Percentiles rank a stretch among this genome's conserved stretches.
Evolutionary conservation across 2,888 invertebrate species (phyloP).

Genomic region (Cephus pulcher): DNA sequence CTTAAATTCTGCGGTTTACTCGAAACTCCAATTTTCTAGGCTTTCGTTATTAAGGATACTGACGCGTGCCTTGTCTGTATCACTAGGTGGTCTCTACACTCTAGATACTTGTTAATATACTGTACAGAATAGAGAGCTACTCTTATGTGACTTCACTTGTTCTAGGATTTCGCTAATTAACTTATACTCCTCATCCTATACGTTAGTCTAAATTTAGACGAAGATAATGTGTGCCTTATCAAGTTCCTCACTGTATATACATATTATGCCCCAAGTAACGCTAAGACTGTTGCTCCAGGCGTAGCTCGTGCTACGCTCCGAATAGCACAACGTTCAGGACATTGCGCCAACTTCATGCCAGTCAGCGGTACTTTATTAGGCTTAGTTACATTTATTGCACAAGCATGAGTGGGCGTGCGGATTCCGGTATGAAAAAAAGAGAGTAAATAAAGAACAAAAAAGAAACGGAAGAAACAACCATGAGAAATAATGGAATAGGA

Average conservation of each 20-base stretch:
- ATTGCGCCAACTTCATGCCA: neutral
- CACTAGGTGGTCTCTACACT: neutral
- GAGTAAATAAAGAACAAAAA: slow-evolving; percentile 8
- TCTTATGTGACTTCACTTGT: neutral
- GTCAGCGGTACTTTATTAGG: neutral
- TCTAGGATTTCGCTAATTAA: neutral
- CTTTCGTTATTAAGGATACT: neutral
- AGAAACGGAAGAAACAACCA: slow-evolving; percentile 8
- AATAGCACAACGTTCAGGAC: neutral
- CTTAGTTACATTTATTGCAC: neutral
- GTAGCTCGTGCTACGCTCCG: neutral
- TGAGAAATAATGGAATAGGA: slow-evolving; percentile 11
- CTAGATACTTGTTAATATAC: neutral
- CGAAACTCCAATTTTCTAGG: slow-evolving; percentile 4
- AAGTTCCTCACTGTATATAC: neutral
- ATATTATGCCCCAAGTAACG: neutral
- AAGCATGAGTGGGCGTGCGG: neutral
- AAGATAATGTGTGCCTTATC: neutral
- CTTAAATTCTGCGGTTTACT: neutral
- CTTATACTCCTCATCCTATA: neutral
- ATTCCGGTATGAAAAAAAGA: slow-evolving; percentile 8
- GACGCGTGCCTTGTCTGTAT: neutral
- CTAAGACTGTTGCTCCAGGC: neutral
- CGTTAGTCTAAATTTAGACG: neutral
- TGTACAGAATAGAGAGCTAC: neutral